Base-by-base conservation (phyloP, 35 echinoderm and acorn worm genomes). In the Eucidaris tribuloides region DNA sequence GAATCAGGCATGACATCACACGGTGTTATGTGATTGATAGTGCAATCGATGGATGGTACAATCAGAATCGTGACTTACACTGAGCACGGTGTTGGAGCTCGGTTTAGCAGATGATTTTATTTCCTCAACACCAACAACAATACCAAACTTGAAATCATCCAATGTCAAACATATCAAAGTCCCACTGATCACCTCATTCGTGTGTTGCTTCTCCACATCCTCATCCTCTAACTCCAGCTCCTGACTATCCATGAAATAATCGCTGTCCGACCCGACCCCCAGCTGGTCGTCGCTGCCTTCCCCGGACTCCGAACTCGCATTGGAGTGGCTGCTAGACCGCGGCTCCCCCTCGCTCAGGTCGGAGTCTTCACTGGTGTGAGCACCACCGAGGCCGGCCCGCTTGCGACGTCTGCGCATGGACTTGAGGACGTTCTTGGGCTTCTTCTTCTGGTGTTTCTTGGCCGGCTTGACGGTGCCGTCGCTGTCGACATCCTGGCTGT, bases 171-270 rank as follows among this genome's bases (percentile, higher is more conserved):
- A n/a, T n/a, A n/a, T n/a, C n/a, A n/a, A n/a, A n/a, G n/a, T n/a
- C n/a, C n/a, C n/a, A n/a, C n/a, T n/a, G n/a, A n/a, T n/a, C n/a
- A 74, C 77, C 46, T 79, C 77, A 28, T 79, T 23, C 22, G 27
- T 2, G 13, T 27, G n/a, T 11, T 48, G 44, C 40, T 27, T 56
- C 46, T 55, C 77, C 3, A 5, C 25, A 48, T 79, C 77, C 40
- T 79, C 77, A 6, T 79, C 77, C 25, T 79, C 77, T 14, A 52
- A 28, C 36, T 91, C 90, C 29, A 87, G 70, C 7, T 92, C 90
- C 46, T 92, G 90, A 55, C 90, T 92, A 49, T 92, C 90, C 90
- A 92, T 92, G 31, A 92, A 49, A n/a, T 82, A 92, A 44, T 92
- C 90, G 65, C 90, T 92, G 65, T 92, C 90, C 1, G 90, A 92